Conservation (phyloP, 2,888 invertebrate genomes). For the Autographa gamma region DNA sequence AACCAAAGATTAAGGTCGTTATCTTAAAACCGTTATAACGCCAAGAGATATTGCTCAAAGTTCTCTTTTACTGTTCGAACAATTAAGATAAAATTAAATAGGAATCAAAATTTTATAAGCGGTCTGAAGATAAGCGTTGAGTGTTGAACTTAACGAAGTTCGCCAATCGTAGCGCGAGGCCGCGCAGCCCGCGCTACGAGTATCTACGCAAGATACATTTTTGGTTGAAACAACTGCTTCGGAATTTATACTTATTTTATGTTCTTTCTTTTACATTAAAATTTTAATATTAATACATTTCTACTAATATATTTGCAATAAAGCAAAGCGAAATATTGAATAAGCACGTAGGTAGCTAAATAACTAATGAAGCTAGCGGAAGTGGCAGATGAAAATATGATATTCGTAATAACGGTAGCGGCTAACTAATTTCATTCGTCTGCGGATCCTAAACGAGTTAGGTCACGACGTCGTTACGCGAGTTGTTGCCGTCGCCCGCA, state of each 20-base stretch:
- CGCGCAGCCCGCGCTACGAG: conserved; percentile 46
- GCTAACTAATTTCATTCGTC: conserved; percentile 85
- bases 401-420: conserved; percentile 83
- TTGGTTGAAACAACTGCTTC: conserved; percentile 39
- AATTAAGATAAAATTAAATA: conserved; percentile 86
- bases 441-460: conserved; percentile 85
- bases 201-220: conserved; percentile 51
- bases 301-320: conserved; percentile 19
- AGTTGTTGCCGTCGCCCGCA: conserved; percentile 52
- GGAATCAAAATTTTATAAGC: conserved; percentile 87
- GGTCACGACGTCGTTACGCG: conserved; percentile 70
- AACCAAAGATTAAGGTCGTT: conserved; percentile 58
- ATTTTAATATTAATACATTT: neutral
- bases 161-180: conserved; percentile 68
- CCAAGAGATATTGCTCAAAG: conserved; percentile 77
- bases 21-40: conserved; percentile 70
- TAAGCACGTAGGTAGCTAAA: conserved; percentile 36
- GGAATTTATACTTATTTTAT: conserved; percentile 27
- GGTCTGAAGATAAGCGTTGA: conserved; percentile 84
- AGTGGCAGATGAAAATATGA: conserved; percentile 82
- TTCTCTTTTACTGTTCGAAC: conserved; percentile 81
- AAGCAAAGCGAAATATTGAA: conserved; percentile 35
- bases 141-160: conserved; percentile 84
- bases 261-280: neutral
- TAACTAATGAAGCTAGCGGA: conserved; percentile 72